A percentile compares a stretch with the other conserved stretches of the same genome.
Conservation (phyloP, 2,113 vertebrate genomes). For the Sylvilagus bachmani region DNA sequence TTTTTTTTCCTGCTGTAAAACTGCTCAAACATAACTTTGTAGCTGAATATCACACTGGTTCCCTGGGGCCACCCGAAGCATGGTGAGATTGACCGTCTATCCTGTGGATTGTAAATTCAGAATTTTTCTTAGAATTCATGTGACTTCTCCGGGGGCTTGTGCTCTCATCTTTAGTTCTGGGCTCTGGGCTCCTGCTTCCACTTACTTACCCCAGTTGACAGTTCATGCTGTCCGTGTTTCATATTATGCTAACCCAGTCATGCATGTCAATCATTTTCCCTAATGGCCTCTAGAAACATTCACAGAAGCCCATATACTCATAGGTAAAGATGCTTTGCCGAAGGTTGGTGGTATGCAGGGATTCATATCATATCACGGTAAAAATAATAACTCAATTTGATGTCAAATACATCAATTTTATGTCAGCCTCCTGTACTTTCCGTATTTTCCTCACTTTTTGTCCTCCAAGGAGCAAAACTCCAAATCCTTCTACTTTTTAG, state of each 20-base stretch:
- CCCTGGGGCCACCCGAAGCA: background rate
- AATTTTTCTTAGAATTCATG: background rate
- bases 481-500: background rate
- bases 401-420: background rate
- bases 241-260: background rate
- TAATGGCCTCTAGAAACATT: background rate
- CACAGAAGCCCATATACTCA: background rate
- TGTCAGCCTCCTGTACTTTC: background rate
- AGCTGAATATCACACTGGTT: background rate
- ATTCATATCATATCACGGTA: background rate
- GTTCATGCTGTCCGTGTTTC: background rate
- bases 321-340: background rate
- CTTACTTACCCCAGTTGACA: background rate
- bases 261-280: background rate
- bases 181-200: background rate
- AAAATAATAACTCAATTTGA: background rate
- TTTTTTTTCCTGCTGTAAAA: background rate
- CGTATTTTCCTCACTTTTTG: constrained; percentile 5
- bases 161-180: background rate
- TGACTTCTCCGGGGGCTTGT: background rate
- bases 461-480: background rate
- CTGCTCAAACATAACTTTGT: background rate
- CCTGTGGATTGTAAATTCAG: background rate
- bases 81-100: background rate
- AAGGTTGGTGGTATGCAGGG: background rate